These are phyloP conservation scores for Centropus bengalensis DNA, from an alignment of 2,113 vertebrate genomes.

Conservation along the genomic window DNA sequence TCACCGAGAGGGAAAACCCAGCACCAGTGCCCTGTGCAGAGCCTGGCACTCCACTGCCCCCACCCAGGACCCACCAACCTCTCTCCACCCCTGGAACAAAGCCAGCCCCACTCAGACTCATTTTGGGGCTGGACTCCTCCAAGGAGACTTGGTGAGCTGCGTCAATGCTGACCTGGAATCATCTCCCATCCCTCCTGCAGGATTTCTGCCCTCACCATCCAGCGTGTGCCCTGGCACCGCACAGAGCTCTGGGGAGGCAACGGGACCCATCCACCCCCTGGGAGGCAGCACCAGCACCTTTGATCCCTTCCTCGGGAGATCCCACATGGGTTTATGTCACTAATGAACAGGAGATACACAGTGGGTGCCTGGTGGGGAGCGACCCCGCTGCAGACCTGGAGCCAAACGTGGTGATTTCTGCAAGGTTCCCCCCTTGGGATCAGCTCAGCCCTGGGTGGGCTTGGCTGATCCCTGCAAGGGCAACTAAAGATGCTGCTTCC, in stretches of 20 bases:
- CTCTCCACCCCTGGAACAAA: not conserved
- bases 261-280: rapidly evolving
- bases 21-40: rapidly evolving
- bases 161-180: rapidly evolving
- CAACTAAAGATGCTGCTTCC: not conserved
- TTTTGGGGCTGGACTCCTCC: not conserved
- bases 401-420: not conserved
- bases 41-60: not conserved
- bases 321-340: not conserved
- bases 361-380: not conserved
- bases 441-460: not conserved
- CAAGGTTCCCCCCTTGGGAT: rapidly evolving
- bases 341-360: not conserved
- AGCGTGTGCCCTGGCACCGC: rapidly evolving
- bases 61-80: rapidly evolving
- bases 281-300: not conserved
- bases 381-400: not conserved
- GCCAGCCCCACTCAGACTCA: not conserved
- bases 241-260: rapidly evolving
- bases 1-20: not conserved
- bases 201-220: not conserved
- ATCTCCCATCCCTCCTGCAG: rapidly evolving
- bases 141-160: rapidly evolving
- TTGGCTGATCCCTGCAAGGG: not conserved
- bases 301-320: not conserved